These are phyloP conservation scores for Rhinichthys osculus DNA, from an alignment of 2,797 vertebrate species.

Conservation along the genomic window DNA sequence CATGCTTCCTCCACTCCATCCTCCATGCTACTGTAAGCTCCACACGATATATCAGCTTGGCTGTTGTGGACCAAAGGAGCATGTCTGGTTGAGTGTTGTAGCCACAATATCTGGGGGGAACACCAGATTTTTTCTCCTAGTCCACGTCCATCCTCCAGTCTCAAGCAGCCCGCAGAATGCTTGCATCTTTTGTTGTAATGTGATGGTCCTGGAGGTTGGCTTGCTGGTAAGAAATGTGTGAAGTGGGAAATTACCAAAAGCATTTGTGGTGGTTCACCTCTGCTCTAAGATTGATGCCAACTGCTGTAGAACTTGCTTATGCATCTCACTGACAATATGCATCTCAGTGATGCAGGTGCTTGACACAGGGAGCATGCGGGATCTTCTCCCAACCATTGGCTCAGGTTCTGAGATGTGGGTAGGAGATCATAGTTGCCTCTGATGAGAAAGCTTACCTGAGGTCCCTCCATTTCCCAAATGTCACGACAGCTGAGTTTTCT, in stretches of 20 bases:
- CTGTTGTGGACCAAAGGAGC: background rate
- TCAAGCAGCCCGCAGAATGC: background rate
- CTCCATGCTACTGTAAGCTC: background rate
- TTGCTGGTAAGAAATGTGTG: background rate
- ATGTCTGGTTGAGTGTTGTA: background rate
- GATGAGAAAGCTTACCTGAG: background rate
- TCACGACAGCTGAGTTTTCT: background rate
- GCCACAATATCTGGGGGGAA: background rate
- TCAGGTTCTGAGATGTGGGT: background rate
- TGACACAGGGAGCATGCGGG: background rate
- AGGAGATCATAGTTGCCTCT: slow-evolving; percentile 1
- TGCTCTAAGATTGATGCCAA: slow-evolving; percentile 53
- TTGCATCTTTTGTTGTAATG: background rate
- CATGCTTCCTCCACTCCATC: background rate
- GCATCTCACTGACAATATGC: slow-evolving; percentile 1
- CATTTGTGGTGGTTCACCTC: slow-evolving; percentile 59
- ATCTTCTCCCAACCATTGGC: background rate
- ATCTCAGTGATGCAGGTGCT: background rate
- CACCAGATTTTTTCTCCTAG: background rate
- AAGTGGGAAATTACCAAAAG: background rate
- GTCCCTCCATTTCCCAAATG: background rate
- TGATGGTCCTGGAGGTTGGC: background rate
- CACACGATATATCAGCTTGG: background rate
- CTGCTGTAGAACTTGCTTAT: slow-evolving; percentile 54
- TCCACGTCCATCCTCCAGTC: background rate